Evolutionary conservation across 2,888 invertebrate species (phyloP).

Genomic region (Zaprionus lineosus): DNA sequence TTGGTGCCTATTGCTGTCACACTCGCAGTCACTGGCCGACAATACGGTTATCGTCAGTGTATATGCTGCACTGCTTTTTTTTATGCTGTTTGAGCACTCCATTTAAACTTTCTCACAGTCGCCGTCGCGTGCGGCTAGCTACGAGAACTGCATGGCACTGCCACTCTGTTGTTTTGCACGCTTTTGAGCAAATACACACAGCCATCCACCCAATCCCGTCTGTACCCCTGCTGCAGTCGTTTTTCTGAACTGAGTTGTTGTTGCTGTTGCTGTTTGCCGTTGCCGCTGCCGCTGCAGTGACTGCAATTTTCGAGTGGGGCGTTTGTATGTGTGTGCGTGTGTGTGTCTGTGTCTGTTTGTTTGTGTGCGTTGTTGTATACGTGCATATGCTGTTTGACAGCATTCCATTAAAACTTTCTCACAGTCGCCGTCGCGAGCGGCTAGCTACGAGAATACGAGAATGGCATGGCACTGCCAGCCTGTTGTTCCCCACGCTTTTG

Average conservation of each 20-base stretch:
- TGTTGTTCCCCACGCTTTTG: background rate
- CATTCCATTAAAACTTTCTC: constrained; percentile 83
- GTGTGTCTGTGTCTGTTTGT: no score
- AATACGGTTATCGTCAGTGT: constrained; percentile 33
- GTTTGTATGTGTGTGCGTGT: no score
- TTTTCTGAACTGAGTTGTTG: constrained; percentile 36
- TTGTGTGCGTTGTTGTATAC: no score
- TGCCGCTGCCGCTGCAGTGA: constrained; percentile 2
- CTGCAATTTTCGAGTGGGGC: constrained; percentile 72
- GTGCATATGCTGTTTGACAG: constrained; percentile 80
- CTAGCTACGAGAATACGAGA: constrained; percentile 22
- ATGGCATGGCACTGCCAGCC: constrained; percentile 42
- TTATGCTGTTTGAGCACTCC: constrained; percentile 35
- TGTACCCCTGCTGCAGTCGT: constrained; percentile 25
- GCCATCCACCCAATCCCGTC: background rate
- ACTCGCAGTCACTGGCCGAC: constrained; percentile 21
- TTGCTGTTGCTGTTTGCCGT: constrained; percentile 16
- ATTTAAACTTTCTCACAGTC: no score
- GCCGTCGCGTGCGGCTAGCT: constrained; percentile 53
- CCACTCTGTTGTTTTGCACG: constrained; percentile 13
- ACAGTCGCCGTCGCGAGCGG: constrained; percentile 71
- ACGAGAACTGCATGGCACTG: constrained; percentile 41
- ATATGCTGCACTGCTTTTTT: constrained; percentile 71
- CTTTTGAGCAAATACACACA: no score
- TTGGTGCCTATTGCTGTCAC: constrained; percentile 55